Evolutionary conservation across 2,797 vertebrate genomes (phyloP), one percentile per base, ranked within the genome.

Genomic region (Diplodus puntazzo): DNA sequence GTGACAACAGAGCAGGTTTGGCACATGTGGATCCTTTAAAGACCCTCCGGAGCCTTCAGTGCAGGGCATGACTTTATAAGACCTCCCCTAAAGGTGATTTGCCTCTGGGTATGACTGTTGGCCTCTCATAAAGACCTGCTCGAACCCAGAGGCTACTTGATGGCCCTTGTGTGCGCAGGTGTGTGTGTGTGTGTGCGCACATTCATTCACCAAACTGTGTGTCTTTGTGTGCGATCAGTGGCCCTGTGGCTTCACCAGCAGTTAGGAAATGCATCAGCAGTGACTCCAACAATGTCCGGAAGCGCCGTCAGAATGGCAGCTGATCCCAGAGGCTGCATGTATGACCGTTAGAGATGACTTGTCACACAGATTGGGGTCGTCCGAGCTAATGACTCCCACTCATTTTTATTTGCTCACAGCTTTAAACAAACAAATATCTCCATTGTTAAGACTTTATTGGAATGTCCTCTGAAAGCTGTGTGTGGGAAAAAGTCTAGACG

Each of bases 251-350:
- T 85, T 85, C 75, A 75, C 73, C 78, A 74, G 16, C 73, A 70
- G 57, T 3, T 80, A 80, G 92, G 92, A 94, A 93, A 91, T 80
- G 82, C 71, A 93, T 93, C 90, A 88, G 84, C 80, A 50, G 46
- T 87, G 74, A 78, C 68, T 79, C 13, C 64, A 84, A 94, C 90
- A 94, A 94, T 89, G 86, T 91, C 84, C 91, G 92, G 92, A 93
- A 94, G 81, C 49, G 13, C 45, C 42, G 84, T 79, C 64, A 77
- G 62, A 87, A 76, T 72, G 71, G 69, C 73, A 75, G 81, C 74
- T 79, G 58, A 85, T 90, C 85, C 85, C 80, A 81, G 68, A 75
- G 59, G 73, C 30, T 64, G 46, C 46, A 30, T 70, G 70, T 64
- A 21, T 53, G 10, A 81, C 78, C 5, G 21, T 66, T 71, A 52